These are phyloP conservation scores for Ciconia stormi DNA, from an alignment of 2,113 vertebrate genomes.

Conservation along the genomic window DNA sequence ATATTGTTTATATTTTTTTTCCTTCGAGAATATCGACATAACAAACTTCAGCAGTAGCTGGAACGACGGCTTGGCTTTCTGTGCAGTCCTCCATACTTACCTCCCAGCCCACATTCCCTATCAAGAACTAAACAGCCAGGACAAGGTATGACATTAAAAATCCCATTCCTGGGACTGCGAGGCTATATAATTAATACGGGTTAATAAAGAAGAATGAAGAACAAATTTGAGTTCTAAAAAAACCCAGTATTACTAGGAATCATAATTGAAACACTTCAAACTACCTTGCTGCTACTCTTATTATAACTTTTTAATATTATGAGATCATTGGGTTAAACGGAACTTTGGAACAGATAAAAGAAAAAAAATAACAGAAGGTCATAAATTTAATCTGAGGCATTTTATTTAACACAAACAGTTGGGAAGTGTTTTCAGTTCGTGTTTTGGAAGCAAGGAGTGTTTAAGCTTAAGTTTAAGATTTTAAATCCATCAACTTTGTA, in stretches of 20 bases:
- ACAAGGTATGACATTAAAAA: constrained; percentile 81
- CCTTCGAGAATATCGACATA: constrained; percentile 92
- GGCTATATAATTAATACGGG: not conserved
- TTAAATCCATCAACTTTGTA: not conserved
- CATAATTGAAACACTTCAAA: not conserved
- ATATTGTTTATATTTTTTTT: not conserved
- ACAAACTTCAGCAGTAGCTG: constrained; percentile 99
- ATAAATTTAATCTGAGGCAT: not conserved
- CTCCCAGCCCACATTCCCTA: constrained; percentile 96
- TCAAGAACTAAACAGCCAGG: constrained; percentile 91
- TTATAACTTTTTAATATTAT: not conserved
- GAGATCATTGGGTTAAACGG: not conserved
- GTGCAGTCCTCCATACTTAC: constrained; percentile 93
- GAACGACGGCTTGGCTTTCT: constrained; percentile 97
- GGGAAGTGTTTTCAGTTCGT: not conserved
- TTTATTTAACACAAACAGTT: not conserved
- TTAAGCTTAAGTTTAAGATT: not conserved
- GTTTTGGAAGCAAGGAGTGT: not conserved
- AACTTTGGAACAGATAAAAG: not conserved
- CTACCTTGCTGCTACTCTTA: not conserved
- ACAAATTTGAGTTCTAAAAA: not conserved
- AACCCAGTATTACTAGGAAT: rapidly evolving
- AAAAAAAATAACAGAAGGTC: not conserved
- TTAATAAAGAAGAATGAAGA: not conserved
- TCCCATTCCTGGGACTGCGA: not conserved